phyloP scores from a whole-genome alignment of 2,113 vertebrate genomes.

The Xiphias gladius region DNA sequence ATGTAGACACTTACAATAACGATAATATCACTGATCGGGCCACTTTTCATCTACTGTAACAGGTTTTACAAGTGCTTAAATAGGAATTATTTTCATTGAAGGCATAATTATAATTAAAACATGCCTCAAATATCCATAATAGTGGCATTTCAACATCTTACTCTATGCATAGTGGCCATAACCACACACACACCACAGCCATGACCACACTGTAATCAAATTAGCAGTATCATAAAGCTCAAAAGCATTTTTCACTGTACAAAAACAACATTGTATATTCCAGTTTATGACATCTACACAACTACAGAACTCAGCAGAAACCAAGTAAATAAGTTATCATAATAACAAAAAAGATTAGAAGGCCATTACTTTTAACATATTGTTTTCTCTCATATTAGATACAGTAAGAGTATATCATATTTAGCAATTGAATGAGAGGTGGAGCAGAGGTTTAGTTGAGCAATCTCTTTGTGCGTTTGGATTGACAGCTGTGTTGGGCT shows the following conservation, averaged over 20 bases:
- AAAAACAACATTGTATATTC: conserved; percentile 65
- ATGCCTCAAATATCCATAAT: conserved; percentile 54
- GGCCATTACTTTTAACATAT: conserved; percentile 44
- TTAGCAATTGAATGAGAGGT: conserved; percentile 9
- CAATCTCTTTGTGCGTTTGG: conserved; percentile 34
- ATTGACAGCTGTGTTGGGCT: conserved; percentile 37
- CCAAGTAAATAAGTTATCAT: conserved; percentile 81
- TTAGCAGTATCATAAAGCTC: conserved; percentile 45
- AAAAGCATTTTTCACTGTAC: conserved; percentile 62
- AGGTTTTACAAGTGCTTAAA: conserved; percentile 70
- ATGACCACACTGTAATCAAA: conserved; percentile 18
- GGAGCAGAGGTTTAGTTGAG: conserved; percentile 21
- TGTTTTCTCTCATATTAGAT: conserved; percentile 36
- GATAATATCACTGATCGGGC: conserved; percentile 32
- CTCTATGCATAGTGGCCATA: conserved; percentile 26
- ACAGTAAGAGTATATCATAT: conserved; percentile 30
- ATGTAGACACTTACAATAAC: conserved; percentile 42
- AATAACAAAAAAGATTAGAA: conserved; percentile 55
- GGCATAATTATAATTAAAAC: conserved; percentile 39
- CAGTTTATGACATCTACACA: conserved; percentile 78
- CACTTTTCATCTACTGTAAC: conserved; percentile 36
- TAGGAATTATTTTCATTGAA: conserved; percentile 41
- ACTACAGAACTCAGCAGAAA: conserved; percentile 55
- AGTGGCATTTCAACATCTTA: conserved; percentile 50
- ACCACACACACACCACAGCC: conserved; percentile 40